Evolutionary conservation across 1,140 invertebrate genomes (phyloP), one percentile per base, ranked within the genome.

Genomic region (Leptinotarsa lineolata): DNA sequence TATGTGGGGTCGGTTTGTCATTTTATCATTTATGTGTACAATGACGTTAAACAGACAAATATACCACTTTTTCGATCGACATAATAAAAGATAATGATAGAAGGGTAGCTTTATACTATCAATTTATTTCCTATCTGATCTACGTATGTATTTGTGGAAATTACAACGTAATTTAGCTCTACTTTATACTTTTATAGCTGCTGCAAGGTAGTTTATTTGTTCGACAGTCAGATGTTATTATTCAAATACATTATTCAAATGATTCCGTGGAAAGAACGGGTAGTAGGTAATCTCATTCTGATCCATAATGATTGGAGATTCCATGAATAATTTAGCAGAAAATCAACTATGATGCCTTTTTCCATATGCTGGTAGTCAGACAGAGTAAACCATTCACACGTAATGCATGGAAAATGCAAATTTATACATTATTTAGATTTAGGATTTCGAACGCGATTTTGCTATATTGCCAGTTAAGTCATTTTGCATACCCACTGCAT

Each of bases 71-170:
- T 48, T 68, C 54, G 44, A 68, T 58, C 20, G 22, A 16, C n/a
- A 68, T 68, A 68, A 68, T 68, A 15, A 58, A 45, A 48, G 44
- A 68, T 68, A 68, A 68, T 68, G 67, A 68, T 68, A 68, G 67
- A 68, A 68, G 67, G 67, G 67, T 68, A 68, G 67, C 46, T 68
- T 68, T 68, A 68, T 59, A 69, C 65, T 68, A 75, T 75, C 74
- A 75, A 75, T 75, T 75, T 70, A 46, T 66, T 75, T 75, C 67
- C 67, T 75, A 75, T 75, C 74, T 70, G 74, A 75, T 75, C 70
- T 75, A 75, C 71, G 72, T 72, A 68, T 68, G 67, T 68, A 68
- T 68, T 72, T 75, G 74, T 75, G 46, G 44, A 72, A 75, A 75
- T 75, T 72, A 72, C 65, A 64, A 30, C 66, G 46, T 70, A 75